These are phyloP conservation scores for Taenioides sp. DNA, from an alignment of 2,797 vertebrate genomes.

Conservation along the genomic window DNA sequence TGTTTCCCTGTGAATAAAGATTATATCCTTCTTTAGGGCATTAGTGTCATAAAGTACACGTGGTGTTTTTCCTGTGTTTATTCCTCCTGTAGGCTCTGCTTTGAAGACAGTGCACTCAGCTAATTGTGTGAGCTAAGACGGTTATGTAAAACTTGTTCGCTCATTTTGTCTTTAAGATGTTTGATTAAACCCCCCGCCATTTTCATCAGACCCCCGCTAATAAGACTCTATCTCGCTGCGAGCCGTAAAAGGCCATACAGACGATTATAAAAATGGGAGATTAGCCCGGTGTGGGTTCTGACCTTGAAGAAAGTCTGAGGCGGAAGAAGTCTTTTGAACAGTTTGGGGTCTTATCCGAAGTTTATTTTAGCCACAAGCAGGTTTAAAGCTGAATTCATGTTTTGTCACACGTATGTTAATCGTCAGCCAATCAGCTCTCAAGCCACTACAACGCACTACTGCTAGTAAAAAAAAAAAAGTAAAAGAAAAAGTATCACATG, in stretches of 20 bases:
- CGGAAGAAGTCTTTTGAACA: conserved; percentile 52
- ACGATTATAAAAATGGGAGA: conserved; percentile 52
- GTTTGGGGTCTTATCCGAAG: conserved; percentile 40
- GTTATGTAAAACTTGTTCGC: conserved; percentile 27
- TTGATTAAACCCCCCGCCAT: conserved; percentile 42
- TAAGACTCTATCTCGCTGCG: conserved; percentile 17
- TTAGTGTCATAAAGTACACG: background rate
- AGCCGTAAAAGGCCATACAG: background rate
- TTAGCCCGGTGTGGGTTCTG: conserved; percentile 49
- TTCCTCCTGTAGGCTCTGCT: background rate
- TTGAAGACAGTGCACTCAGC: background rate
- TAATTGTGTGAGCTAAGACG: background rate
- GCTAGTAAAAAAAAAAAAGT: too few species aligned
- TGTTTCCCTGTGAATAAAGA: background rate
- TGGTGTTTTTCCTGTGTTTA: background rate
- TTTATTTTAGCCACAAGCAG: conserved; percentile 42
- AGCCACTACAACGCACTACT: too few species aligned
- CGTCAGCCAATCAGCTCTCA: too few species aligned
- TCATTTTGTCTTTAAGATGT: conserved; percentile 36
- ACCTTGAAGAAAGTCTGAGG: conserved; percentile 63
- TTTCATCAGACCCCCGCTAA: conserved; percentile 48
- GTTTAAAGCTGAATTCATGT: background rate
- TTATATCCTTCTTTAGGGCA: background rate
- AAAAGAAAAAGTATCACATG: too few species aligned
- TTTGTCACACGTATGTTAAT: too few species aligned